Percentiles rank a stretch among this genome's conserved stretches.
Conservation (phyloP, 2,113 vertebrate genomes). For the Irena cyanogastra region DNA sequence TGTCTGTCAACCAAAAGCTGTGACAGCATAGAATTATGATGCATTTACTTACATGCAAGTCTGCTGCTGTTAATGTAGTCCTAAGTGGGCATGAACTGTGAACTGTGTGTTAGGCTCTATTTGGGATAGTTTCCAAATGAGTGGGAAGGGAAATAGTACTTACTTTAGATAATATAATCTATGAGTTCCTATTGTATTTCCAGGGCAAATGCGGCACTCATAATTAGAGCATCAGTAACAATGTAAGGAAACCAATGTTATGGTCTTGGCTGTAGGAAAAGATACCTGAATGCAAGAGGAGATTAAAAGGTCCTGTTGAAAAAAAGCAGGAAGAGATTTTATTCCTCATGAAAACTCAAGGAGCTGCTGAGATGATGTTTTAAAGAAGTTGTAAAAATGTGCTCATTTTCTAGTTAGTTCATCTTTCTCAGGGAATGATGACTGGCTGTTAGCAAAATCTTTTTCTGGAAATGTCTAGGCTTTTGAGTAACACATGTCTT, state of each 20-base stretch:
- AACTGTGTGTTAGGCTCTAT: neutral
- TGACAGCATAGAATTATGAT: neutral
- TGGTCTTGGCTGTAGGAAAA: neutral
- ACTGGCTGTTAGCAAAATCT: neutral
- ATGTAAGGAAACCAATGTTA: neutral
- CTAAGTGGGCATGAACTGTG: neutral
- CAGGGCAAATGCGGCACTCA: neutral
- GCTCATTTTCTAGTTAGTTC: neutral
- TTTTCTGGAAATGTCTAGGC: neutral
- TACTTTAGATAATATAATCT: neutral
- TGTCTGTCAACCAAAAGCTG: neutral
- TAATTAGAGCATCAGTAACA: neutral
- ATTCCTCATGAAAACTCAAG: neutral
- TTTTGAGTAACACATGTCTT: neutral
- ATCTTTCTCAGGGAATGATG: neutral
- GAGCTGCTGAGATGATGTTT: neutral
- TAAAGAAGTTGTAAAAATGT: neutral
- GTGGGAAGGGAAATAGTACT: neutral
- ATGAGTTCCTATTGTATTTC: neutral
- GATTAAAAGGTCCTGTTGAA: neutral
- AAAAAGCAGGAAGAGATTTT: neutral
- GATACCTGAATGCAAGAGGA: neutral
- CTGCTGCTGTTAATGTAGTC: neutral
- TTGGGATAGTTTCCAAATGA: neutral
- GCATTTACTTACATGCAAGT: neutral